Evolutionary conservation across 30 jellyfish, hydroid and myxozoan species (phyloP), one percentile per base, ranked within the genome.

Genomic region (Rhopilema esculentum): DNA sequence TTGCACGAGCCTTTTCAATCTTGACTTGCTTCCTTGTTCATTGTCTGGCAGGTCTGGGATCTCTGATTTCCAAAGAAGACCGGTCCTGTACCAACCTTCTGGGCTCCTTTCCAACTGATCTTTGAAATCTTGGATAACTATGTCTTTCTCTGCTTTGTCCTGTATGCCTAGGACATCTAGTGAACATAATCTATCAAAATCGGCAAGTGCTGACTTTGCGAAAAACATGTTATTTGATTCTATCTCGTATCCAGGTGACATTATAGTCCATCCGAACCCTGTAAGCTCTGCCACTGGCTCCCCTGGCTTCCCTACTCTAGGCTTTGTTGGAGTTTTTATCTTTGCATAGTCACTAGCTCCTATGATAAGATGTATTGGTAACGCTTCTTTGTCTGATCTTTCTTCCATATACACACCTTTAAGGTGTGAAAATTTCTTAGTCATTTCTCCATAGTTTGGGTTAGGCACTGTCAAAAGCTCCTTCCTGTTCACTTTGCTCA

Each of bases 201-300:
- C 89, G 0, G 73, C 77, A 1, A 28, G 26, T 0, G 80, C 69
- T 27, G 88, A 68, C 21, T 50, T 31, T 49, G 92, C 52, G 23
- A 68, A 33, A 65, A 63, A 70, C 68, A 72, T 8, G 4, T 71
- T 88, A 16, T 29, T 61, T 8, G 52, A 48, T 49, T 80, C 92
- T 27, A 69, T 23, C 66, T 79, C 97, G 18, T 66, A 30, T 24
- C 93, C 97, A 0, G 88, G 93, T 67, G 94, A 52, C 76, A 48
- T 86, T 28, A 86, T 49, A 15, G 86, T 66, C 96, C 96, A 87
- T 48, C 96, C 96, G 40, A 65, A 64, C 23, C 40, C 61, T 1
- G 96, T 87, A 6, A 77, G 91, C 69, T 87, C 91, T 18, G 94
- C 94, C 0, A 31, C 89, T 52, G 94, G 94, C 1, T 86, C 94